phyloP scores from a whole-genome alignment of 2,888 invertebrate genomes.

The Phaonia tiefii region DNA sequence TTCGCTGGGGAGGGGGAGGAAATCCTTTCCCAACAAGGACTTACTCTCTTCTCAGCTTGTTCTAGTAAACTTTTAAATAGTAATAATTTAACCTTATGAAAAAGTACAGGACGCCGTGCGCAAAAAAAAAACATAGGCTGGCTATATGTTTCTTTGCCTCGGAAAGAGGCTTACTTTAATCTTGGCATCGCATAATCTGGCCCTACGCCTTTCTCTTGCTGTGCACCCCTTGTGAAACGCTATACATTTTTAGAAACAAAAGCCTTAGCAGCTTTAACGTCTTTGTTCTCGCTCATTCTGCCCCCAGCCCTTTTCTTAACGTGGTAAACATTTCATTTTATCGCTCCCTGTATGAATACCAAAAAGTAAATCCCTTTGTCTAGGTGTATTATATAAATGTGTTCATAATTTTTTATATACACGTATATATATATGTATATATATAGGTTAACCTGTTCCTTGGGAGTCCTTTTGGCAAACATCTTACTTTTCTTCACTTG shows the following conservation, averaged over 20 bases:
- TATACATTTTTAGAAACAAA: neutral
- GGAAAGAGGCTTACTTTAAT: neutral
- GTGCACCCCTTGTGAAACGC: neutral
- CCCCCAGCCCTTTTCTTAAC: too few species aligned
- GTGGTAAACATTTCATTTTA: too few species aligned
- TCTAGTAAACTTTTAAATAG: constrained; percentile 14
- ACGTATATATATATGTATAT: too few species aligned
- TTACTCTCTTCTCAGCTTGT: neutral
- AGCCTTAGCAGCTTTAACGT: neutral
- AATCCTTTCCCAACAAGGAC: neutral
- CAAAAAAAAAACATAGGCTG: neutral
- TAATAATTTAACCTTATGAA: constrained; percentile 34
- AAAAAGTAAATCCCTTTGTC: neutral
- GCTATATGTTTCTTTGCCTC: neutral
- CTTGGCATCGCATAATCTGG: neutral
- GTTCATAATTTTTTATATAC: neutral
- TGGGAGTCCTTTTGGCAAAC: neutral
- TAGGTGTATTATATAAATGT: neutral
- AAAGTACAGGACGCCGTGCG: too few species aligned
- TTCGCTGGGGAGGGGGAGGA: neutral
- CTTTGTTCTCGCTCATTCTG: too few species aligned
- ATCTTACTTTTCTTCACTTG: neutral
- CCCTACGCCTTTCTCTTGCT: neutral
- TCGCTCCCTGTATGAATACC: too few species aligned
- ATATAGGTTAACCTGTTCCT: constrained; percentile 7